Percentiles rank a stretch among this genome's conserved stretches.
Conservation (phyloP, 2,113 vertebrate genomes). For the Rhinichthys klamathensis region DNA sequence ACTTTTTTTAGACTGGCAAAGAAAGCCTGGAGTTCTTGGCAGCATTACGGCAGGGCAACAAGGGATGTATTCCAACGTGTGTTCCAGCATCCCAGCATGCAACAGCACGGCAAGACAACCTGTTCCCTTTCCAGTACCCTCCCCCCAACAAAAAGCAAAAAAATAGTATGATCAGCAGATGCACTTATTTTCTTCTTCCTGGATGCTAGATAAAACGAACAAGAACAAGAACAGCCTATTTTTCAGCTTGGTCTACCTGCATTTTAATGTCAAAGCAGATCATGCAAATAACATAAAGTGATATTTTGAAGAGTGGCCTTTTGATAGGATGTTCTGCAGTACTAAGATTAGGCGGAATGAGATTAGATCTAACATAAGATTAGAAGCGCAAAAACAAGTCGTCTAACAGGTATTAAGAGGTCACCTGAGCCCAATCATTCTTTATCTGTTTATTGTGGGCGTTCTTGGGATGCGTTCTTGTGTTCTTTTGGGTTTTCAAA, state of each 20-base stretch:
- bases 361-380: conserved; percentile 1
- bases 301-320: background rate
- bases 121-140: conserved; percentile 49
- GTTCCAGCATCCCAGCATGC: conserved; percentile 55
- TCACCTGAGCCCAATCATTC: background rate
- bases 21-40: conserved; percentile 36
- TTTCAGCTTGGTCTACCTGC: background rate
- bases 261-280: background rate
- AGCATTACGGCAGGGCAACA: conserved; percentile 30
- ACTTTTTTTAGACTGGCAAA: conserved; percentile 3
- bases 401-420: background rate
- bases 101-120: conserved; percentile 55
- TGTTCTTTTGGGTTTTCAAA: no score
- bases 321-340: background rate
- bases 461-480: no score
- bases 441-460: background rate
- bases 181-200: conserved; percentile 16
- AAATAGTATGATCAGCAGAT: conserved; percentile 36
- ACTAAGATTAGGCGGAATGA: background rate
- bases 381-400: background rate
- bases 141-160: conserved; percentile 36
- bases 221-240: background rate
- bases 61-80: conserved; percentile 41
- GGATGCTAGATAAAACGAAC: background rate
- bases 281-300: background rate